Percentiles rank a stretch among this genome's conserved stretches.
These are phyloP conservation scores for Hydra vulgaris DNA, from an alignment of 30 jellyfish, hydroid and myxozoan genomes.

Conservation along the genomic window DNA sequence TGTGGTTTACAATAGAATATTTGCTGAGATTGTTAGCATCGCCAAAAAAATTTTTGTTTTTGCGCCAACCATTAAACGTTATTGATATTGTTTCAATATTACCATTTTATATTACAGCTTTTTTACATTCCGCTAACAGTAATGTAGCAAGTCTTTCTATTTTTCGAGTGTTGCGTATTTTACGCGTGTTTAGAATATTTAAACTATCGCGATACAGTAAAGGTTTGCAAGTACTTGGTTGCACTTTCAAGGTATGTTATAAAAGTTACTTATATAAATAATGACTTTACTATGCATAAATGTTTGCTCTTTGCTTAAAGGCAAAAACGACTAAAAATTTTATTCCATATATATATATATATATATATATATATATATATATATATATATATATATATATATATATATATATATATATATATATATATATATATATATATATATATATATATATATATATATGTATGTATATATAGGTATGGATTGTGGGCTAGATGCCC, in stretches of 20 bases:
- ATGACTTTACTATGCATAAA: too few species aligned
- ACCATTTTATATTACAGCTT: conserved; percentile 76
- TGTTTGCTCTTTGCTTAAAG: too few species aligned
- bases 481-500: too few species aligned
- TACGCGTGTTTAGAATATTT: conserved; percentile 85
- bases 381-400: too few species aligned
- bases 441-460: too few species aligned
- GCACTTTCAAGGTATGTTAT: conserved; percentile 80
- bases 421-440: too few species aligned
- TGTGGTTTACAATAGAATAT: conserved; percentile 87
- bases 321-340: too few species aligned
- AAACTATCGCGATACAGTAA: conserved; percentile 85
- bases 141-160: conserved; percentile 79
- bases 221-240: conserved; percentile 82
- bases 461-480: too few species aligned
- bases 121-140: conserved; percentile 46
- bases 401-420: too few species aligned
- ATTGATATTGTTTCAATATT: conserved; percentile 81
- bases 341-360: too few species aligned
- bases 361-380: too few species aligned
- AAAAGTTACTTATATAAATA: too few species aligned
- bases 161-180: conserved; percentile 78
- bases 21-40: conserved; percentile 49
- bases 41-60: conserved; percentile 49
- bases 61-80: conserved; percentile 67